Percentiles rank a stretch among this genome's conserved stretches.
Evolutionary conservation across 2,888 invertebrate species (phyloP).

Genomic region (Leptinotarsa juncta): DNA sequence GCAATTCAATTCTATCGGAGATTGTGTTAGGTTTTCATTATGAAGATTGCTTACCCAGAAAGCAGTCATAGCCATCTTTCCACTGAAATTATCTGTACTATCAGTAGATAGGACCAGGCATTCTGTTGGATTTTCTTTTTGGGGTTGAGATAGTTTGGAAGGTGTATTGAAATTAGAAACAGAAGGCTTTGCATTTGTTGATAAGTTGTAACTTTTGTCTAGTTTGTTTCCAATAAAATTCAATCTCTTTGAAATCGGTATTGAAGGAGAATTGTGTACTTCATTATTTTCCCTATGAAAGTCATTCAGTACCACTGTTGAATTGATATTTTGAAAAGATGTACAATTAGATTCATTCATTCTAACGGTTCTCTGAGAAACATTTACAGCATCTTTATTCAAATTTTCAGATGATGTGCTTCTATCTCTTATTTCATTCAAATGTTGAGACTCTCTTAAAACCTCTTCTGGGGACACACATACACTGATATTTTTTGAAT

Average conservation of each 20-base stretch:
- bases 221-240: constrained; percentile 8
- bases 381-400: not conserved
- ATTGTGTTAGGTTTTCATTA: constrained; percentile 8
- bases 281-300: not conserved
- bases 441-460: too few species aligned
- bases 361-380: not conserved
- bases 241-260: constrained; percentile 15
- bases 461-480: too few species aligned
- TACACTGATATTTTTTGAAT: not conserved
- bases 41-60: constrained; percentile 40
- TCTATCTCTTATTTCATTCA: not conserved
- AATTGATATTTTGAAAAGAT: not conserved
- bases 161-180: constrained; percentile 3
- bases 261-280: not conserved
- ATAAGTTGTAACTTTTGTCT: not conserved
- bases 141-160: not conserved
- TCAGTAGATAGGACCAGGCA: not conserved
- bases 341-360: not conserved
- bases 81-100: constrained; percentile 20
- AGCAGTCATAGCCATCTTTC: constrained; percentile 41
- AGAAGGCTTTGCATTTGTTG: not conserved
- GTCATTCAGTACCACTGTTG: not conserved
- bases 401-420: constrained; percentile 1
- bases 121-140: not conserved
- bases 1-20: not conserved